These are phyloP conservation scores for Nemapogon koenigi DNA, from an alignment of 2,888 invertebrate species.

Conservation along the genomic window DNA sequence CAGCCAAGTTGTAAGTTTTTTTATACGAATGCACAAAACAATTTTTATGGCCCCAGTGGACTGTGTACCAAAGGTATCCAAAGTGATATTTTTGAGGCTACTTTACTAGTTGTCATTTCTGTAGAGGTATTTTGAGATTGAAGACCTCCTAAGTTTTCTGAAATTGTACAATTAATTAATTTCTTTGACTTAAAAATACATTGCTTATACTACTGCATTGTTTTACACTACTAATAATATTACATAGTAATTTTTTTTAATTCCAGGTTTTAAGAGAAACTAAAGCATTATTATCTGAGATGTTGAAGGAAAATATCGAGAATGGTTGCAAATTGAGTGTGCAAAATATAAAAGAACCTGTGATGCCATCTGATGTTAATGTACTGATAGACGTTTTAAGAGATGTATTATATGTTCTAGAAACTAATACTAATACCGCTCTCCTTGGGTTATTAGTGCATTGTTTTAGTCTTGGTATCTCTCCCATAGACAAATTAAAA, in stretches of 20 bases:
- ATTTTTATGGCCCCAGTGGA: too few relatives aligned
- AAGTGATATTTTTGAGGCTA: too few relatives aligned
- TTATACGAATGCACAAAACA: too few relatives aligned
- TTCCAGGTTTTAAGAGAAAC: constrained; percentile 60
- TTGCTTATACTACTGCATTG: too few relatives aligned
- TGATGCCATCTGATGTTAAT: constrained; percentile 54
- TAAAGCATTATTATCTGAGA: constrained; percentile 46
- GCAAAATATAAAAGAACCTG: constrained; percentile 37
- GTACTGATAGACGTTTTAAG: constrained; percentile 66
- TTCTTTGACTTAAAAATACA: too few relatives aligned
- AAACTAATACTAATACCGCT: constrained; percentile 71
- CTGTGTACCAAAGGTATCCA: too few relatives aligned
- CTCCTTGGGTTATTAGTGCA: constrained; percentile 62
- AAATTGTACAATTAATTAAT: too few relatives aligned
- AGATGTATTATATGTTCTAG: constrained; percentile 68
- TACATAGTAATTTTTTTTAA: constrained; percentile 1
- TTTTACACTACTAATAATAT: too few relatives aligned
- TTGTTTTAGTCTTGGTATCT: constrained; percentile 35
- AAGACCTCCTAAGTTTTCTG: too few relatives aligned
- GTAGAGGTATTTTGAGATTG: too few relatives aligned
- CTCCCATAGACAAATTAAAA: constrained; percentile 34
- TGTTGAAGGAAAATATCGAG: constrained; percentile 45
- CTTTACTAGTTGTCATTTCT: too few relatives aligned
- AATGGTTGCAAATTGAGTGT: constrained; percentile 44
- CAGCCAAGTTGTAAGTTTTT: constrained; percentile 58